A percentile compares a stretch with the other conserved stretches of the same genome.
Evolutionary conservation across 2,113 vertebrate species (phyloP).

Genomic region (Oceanodroma tethys): DNA sequence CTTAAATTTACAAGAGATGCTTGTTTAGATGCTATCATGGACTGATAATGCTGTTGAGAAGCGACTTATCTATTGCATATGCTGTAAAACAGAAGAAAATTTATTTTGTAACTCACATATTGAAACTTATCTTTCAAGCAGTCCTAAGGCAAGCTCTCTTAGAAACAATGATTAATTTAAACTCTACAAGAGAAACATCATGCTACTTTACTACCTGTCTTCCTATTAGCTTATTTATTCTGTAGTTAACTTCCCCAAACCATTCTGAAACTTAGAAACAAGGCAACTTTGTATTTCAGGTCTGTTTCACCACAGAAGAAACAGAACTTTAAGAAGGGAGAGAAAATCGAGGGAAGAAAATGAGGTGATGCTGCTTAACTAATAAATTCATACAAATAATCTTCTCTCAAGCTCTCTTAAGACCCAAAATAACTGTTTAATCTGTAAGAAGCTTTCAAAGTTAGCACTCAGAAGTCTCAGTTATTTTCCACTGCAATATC

Average conservation of each 20-base stretch:
- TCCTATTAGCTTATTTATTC: neutral
- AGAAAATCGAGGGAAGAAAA: neutral
- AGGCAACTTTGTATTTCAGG: neutral
- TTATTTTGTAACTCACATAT: neutral
- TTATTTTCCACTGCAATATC: constrained; percentile 44
- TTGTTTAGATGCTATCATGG: neutral
- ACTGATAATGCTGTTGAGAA: neutral
- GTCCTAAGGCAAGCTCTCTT: neutral
- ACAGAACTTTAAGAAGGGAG: neutral
- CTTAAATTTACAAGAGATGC: neutral
- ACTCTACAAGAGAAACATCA: neutral
- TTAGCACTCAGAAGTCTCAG: constrained; percentile 31
- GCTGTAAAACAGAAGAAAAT: neutral
- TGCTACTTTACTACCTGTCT: neutral
- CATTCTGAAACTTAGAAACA: neutral
- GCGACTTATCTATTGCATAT: neutral
- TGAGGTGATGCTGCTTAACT: neutral
- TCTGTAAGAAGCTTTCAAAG: constrained; percentile 58
- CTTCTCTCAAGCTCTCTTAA: constrained; percentile 16
- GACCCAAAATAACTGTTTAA: constrained; percentile 31
- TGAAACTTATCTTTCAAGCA: neutral
- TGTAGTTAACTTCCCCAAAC: neutral
- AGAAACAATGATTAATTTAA: neutral
- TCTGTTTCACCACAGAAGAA: neutral
- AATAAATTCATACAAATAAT: constrained; percentile 40